These are phyloP conservation scores for Antennarius striatus DNA, from an alignment of 2,113 vertebrate genomes.

Conservation along the genomic window DNA sequence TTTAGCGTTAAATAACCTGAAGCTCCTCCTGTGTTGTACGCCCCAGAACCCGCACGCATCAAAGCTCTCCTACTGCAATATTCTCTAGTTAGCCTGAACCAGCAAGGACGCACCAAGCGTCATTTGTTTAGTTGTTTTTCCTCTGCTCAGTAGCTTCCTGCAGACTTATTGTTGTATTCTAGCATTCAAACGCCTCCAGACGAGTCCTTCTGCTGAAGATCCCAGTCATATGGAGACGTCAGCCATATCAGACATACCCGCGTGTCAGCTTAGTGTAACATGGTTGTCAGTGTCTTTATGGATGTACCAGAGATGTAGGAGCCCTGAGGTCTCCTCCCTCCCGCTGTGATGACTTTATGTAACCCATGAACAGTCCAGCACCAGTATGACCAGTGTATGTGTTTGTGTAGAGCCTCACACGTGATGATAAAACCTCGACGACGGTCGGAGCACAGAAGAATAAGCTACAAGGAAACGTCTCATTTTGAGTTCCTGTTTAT, in stretches of 20 bases:
- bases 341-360: slow-evolving; percentile 43
- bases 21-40: slow-evolving; percentile 20
- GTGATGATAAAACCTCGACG: slow-evolving; percentile 19
- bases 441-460: background rate
- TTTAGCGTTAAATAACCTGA: slow-evolving; percentile 43
- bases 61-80: slow-evolving; percentile 41
- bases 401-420: slow-evolving; percentile 55
- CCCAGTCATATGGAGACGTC: slow-evolving; percentile 27
- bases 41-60: slow-evolving; percentile 18
- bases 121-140: slow-evolving; percentile 40
- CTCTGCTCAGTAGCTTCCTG: slow-evolving; percentile 50
- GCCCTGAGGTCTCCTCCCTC: slow-evolving; percentile 31
- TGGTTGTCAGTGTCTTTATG: too few relatives aligned
- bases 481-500: slow-evolving; percentile 1
- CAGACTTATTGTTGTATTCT: slow-evolving; percentile 38
- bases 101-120: slow-evolving; percentile 30
- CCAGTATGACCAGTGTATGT: slow-evolving; percentile 47
- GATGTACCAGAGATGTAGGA: too few relatives aligned
- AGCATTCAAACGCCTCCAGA: slow-evolving; percentile 18
- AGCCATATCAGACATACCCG: slow-evolving; percentile 31
- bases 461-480: slow-evolving; percentile 38
- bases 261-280: slow-evolving; percentile 37
- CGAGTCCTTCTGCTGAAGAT: slow-evolving; percentile 23
- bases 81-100: slow-evolving; percentile 38
- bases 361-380: slow-evolving; percentile 36